Evolutionary conservation across 2,113 vertebrate genomes (phyloP).

Genomic region (Pagrus major): DNA sequence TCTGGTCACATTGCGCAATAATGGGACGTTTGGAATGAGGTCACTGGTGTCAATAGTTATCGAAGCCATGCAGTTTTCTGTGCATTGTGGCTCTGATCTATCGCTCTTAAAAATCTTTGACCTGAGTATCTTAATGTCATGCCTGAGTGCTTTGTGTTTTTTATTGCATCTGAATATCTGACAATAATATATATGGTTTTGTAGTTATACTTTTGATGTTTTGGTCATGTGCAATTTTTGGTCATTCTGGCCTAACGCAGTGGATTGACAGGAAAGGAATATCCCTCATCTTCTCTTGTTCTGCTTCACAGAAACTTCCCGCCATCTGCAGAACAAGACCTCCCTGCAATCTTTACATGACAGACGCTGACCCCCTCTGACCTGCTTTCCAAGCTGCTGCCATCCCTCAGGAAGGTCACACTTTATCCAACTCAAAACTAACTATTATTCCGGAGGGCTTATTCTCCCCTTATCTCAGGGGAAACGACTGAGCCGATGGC

Average conservation of each 20-base stretch:
- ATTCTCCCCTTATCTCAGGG: conserved; percentile 51
- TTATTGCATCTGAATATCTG: not conserved
- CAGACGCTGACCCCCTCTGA: conserved; percentile 45
- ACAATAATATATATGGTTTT: conserved; percentile 4
- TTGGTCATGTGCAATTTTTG: not conserved
- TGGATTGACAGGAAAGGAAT: conserved; percentile 1
- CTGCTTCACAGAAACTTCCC: conserved; percentile 55
- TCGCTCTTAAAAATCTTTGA: not conserved
- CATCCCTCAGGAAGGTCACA: conserved; percentile 31
- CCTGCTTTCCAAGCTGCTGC: conserved; percentile 39
- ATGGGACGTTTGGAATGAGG: not conserved
- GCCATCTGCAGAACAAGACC: conserved; percentile 29
- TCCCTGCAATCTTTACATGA: conserved; percentile 36
- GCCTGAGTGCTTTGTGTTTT: not conserved
- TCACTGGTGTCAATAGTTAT: conserved; percentile 3
- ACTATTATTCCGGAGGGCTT: conserved; percentile 53
- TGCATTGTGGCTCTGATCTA: not conserved
- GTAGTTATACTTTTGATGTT: not conserved
- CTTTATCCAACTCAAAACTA: conserved; percentile 30
- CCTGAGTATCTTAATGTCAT: not conserved
- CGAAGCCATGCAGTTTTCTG: not conserved
- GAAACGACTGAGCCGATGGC: conserved; percentile 85
- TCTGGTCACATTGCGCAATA: conserved; percentile 1
- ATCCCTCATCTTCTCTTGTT: conserved; percentile 43
- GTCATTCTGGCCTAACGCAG: not conserved